Base-by-base conservation (phyloP, 2,797 vertebrate genomes). In the Danio tinwini region DNA sequence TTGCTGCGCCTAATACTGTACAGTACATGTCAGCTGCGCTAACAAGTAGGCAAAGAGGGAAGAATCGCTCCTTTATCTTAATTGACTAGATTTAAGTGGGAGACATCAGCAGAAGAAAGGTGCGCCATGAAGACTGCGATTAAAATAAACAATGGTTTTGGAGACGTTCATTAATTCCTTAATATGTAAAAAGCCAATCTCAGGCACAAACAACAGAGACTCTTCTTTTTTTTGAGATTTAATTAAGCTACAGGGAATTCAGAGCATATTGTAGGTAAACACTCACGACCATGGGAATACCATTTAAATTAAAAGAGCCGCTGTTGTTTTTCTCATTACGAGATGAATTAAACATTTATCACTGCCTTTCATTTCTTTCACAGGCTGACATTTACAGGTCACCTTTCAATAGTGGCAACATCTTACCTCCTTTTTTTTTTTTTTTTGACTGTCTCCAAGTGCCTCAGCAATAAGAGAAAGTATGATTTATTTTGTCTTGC, bases 241-340 rank as follows among this genome's bases (percentile, higher is more conserved):
- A 95, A 95, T 95, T 94, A 94, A 94, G 88, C 93, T 89, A 90
- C 90, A 84, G 93, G 94, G 94, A 94, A 91, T 94, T 93, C 80
- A 87, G 87, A 88, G 89, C 91, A 90, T 92, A 90, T 91, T 93
- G 93, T 92, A 94, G 91, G 93, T 94, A 94, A 95, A 94, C 93
- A 94, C 85, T 89, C 49, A 75, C 86, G 87, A 89, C 88, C 90
- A 47, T 87, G 92, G 93, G 93, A 92, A 93, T 93, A 91, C 77
- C 85, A 87, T 91, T 87, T 87, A 92, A 93, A 94, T 93, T 84
- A 93, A 93, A 92, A 88, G 86, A 88, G 92, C 90, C 84, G 86
- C 82, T 91, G 85, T 77, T 91, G 88, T 90, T 93, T 93, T 93
- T 91, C 89, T 92, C 88, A 90, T 93, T 93, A 92, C 83, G 83